Base-by-base conservation (phyloP, 2,797 vertebrate species). In the Chaenodraco wilsoni region DNA sequence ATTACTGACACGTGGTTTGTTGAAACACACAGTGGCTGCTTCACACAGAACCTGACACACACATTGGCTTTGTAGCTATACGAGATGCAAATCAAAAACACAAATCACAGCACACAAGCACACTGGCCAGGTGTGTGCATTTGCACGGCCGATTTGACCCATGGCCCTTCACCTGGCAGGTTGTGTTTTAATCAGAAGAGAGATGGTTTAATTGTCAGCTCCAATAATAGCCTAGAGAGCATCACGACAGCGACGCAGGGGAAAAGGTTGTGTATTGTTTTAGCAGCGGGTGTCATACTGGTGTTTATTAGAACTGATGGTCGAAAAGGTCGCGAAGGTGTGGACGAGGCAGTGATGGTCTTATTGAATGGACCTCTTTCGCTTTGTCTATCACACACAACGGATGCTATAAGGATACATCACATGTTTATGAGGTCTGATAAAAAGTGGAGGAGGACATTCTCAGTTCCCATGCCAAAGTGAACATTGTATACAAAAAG, bases 161-260 rank as follows among this genome's bases (percentile, higher is more conserved):
- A 8, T 60, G 67, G 58, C 65, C 70, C 52, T 69, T 83, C 52
- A 78, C 69, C 40, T 77, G 72, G 51, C 63, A 78, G 76, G 66
- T 74, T 69, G 37, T 78, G 69, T 74, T 86, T 86, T 78, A 79
- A 90, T 87, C 85, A 82, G 64, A 65, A 59, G 76, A 87, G 78
- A 73, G 70, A 81, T 65, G 66, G 31, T 87, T 86, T 81, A 59
- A 84, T 87, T 89, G 69, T 79, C 81, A 55, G 68, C 69, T 84
- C 74, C 84, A 75, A 81, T 86, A 84, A 86, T 70, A 89, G 81
- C 79, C 90, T 83, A 74, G 66, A 55, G 68, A 84, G 65, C 69
- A 78, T 65, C 65, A 58, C 48, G 56, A 72, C 49, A 43, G 50
- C 8, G 17, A 55, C 31, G 37, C 57, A 79, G 60, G 64, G 83